These are phyloP conservation scores for Noctua comes DNA, from an alignment of 2,888 invertebrate species.

Conservation along the genomic window DNA sequence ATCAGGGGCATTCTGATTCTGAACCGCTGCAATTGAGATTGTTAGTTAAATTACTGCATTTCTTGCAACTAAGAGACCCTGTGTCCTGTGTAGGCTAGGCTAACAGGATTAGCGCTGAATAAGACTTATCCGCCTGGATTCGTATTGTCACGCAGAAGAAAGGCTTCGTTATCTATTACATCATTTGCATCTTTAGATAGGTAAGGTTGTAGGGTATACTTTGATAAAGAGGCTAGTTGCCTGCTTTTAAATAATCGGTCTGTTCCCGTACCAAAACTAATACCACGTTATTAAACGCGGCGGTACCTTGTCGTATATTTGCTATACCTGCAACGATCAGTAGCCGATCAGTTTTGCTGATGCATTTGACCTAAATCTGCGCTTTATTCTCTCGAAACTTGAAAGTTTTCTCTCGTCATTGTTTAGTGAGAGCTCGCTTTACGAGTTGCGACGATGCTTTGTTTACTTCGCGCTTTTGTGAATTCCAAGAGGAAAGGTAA, in stretches of 20 bases:
- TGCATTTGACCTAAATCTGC: slow-evolving; percentile 10
- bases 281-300: not conserved
- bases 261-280: not conserved
- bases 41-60: slow-evolving; percentile 1
- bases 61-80: too few species aligned
- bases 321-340: not conserved
- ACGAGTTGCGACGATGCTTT: not conserved
- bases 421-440: not conserved
- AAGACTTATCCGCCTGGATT: not conserved
- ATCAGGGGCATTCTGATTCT: slow-evolving; percentile 17
- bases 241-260: not conserved
- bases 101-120: not conserved
- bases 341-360: not conserved
- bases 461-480: not conserved
- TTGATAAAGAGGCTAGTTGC: not conserved
- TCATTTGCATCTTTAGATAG: not conserved
- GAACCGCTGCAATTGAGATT: slow-evolving; percentile 9
- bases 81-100: not conserved
- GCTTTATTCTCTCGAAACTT: not conserved
- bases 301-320: not conserved
- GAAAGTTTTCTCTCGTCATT: not conserved
- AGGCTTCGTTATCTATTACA: not conserved
- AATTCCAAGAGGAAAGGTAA: not conserved
- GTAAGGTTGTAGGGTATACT: not conserved
- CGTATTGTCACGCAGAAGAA: not conserved